A percentile compares a stretch with the other conserved stretches of the same genome.
These are phyloP conservation scores for Scotopteryx bipunctaria DNA, from an alignment of 2,888 invertebrate species.

Conservation along the genomic window DNA sequence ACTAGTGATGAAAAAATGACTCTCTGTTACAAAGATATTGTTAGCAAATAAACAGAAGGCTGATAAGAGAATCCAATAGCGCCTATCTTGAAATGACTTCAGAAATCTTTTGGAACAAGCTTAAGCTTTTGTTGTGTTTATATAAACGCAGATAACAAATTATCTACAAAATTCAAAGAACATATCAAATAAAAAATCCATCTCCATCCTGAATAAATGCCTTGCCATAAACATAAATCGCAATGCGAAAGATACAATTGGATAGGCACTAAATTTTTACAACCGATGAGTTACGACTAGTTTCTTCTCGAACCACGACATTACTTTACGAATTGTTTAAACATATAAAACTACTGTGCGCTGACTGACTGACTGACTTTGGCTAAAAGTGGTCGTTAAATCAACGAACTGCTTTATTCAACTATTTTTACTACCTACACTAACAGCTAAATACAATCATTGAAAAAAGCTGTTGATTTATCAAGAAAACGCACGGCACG, in stretches of 20 bases:
- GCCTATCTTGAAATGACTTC: constrained; percentile 18
- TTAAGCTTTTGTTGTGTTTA: background rate
- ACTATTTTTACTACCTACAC: too few species aligned
- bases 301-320: constrained; percentile 37
- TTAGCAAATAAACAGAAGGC: constrained; percentile 25
- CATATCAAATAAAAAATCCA: constrained; percentile 17
- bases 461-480: too few species aligned
- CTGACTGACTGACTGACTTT: background rate
- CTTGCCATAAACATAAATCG: constrained; percentile 43
- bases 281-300: constrained; percentile 44
- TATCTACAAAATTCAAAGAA: too few species aligned
- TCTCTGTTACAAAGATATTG: background rate
- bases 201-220: constrained; percentile 14
- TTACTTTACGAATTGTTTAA: constrained; percentile 37
- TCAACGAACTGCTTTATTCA: too few species aligned
- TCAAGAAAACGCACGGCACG: too few species aligned
- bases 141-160: background rate
- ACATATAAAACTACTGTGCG: background rate
- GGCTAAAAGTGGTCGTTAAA: too few species aligned
- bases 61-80: constrained; percentile 41
- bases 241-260: constrained; percentile 36
- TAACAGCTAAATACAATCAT: too few species aligned
- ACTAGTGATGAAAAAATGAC: background rate
- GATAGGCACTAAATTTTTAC: constrained; percentile 49
- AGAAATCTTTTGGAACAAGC: background rate